Conservation (phyloP, 1,140 invertebrate genomes). For the Ceratitis capitata region DNA sequence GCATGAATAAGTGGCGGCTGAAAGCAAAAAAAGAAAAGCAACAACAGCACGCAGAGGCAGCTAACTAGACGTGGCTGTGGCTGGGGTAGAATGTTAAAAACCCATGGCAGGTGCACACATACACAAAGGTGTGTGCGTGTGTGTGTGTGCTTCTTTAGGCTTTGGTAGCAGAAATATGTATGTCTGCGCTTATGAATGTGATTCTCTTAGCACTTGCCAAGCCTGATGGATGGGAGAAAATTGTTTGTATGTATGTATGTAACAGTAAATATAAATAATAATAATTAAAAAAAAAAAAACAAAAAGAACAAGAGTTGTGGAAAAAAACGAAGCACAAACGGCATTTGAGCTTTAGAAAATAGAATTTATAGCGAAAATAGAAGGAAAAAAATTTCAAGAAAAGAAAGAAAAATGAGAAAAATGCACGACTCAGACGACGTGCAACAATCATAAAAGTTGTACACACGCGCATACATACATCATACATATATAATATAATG, state of each 20-base stretch:
- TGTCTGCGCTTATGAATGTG: neutral
- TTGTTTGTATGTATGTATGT: neutral
- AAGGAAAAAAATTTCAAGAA: neutral
- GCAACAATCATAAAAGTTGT: neutral
- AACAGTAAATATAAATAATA: neutral
- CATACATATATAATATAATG: neutral
- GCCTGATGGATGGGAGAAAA: constrained; percentile 39
- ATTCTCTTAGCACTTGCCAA: neutral
- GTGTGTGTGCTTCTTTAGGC: no score
- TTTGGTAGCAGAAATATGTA: neutral
- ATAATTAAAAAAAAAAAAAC: neutral
- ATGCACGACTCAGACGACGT: neutral
- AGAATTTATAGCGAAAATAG: constrained; percentile 20
- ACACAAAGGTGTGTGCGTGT: neutral
- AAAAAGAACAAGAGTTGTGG: neutral
- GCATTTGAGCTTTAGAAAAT: neutral
- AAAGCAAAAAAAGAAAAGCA: neutral
- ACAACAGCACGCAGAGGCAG: neutral
- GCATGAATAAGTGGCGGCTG: constrained; percentile 17
- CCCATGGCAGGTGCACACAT: neutral
- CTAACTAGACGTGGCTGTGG: neutral
- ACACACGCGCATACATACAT: neutral
- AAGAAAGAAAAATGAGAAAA: neutral
- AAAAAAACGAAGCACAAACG: neutral
- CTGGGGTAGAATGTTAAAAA: constrained; percentile 6